Percentiles rank a stretch among this genome's conserved stretches.
phyloP scores from a whole-genome alignment of 2,113 vertebrate species.

The Gallinago jamesoni region DNA sequence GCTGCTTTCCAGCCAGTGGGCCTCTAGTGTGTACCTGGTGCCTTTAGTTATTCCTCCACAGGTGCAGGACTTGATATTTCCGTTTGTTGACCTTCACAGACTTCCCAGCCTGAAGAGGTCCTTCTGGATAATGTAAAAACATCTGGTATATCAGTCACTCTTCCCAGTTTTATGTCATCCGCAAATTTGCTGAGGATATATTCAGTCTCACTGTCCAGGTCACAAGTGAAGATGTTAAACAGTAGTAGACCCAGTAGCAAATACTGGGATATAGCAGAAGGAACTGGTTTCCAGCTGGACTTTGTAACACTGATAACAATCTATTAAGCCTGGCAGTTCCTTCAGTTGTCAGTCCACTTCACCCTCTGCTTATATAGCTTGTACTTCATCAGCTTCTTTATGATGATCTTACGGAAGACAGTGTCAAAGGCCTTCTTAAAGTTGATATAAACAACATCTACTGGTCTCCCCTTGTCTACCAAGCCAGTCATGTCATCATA shows the following conservation, averaged over 20 bases:
- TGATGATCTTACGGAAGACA: not conserved
- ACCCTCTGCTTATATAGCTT: not conserved
- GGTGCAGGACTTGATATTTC: not conserved
- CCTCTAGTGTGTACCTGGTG: not conserved
- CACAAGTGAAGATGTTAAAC: not conserved
- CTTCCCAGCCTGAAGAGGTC: not conserved
- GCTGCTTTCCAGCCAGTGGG: not conserved
- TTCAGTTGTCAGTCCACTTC: not conserved
- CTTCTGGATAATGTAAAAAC: not conserved
- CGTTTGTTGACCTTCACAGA: not conserved
- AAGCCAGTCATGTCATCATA: not conserved
- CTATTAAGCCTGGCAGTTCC: not conserved
- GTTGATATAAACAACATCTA: fast-evolving
- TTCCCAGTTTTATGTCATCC: not conserved
- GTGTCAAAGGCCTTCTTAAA: not conserved
- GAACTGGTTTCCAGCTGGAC: not conserved
- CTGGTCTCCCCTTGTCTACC: not conserved
- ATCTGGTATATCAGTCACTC: not conserved
- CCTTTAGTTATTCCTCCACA: not conserved
- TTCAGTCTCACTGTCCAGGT: not conserved
- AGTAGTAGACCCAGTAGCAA: not conserved
- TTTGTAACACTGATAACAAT: not conserved
- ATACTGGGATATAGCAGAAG: not conserved
- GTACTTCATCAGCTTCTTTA: not conserved
- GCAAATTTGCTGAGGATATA: not conserved